Evolutionary conservation across 2,113 vertebrate genomes (phyloP).

Genomic region (Sebastes fasciatus): DNA sequence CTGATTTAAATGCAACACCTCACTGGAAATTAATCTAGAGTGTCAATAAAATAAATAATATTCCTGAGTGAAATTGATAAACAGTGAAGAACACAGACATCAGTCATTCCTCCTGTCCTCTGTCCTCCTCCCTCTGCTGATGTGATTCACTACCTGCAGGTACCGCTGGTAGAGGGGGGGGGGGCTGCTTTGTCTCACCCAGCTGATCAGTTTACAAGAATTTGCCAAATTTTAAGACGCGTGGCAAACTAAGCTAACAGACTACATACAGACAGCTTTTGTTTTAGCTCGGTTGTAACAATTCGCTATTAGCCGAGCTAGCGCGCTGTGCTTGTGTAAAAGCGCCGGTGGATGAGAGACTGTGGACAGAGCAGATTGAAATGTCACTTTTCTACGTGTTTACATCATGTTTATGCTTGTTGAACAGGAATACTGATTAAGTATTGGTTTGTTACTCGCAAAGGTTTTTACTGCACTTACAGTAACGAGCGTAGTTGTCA

Average conservation of each 20-base stretch:
- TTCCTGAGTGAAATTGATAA: not conserved
- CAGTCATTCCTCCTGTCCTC: too few species aligned
- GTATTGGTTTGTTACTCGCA: not conserved
- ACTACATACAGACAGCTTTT: not conserved
- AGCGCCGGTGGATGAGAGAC: not conserved
- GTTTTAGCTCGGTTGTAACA: too few species aligned
- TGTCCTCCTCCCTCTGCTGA: too few species aligned
- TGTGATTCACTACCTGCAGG: too few species aligned
- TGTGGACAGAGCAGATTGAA: not conserved
- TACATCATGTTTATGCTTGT: not conserved
- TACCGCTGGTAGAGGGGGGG: not conserved
- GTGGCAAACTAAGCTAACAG: not conserved
- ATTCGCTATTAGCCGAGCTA: too few species aligned
- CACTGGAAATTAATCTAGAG: not conserved
- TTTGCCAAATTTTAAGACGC: not conserved
- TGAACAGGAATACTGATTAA: not conserved
- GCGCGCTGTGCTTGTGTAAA: too few species aligned
- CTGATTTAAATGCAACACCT: not conserved
- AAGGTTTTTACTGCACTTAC: too few species aligned
- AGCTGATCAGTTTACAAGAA: not conserved
- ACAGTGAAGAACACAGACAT: too few species aligned
- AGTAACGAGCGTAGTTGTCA: too few species aligned
- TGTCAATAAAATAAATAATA: not conserved
- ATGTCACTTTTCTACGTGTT: not conserved
- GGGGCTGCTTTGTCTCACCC: not conserved